These are phyloP conservation scores for Oncorhynchus nerka DNA, from an alignment of 2,113 vertebrate species.

Conservation along the genomic window DNA sequence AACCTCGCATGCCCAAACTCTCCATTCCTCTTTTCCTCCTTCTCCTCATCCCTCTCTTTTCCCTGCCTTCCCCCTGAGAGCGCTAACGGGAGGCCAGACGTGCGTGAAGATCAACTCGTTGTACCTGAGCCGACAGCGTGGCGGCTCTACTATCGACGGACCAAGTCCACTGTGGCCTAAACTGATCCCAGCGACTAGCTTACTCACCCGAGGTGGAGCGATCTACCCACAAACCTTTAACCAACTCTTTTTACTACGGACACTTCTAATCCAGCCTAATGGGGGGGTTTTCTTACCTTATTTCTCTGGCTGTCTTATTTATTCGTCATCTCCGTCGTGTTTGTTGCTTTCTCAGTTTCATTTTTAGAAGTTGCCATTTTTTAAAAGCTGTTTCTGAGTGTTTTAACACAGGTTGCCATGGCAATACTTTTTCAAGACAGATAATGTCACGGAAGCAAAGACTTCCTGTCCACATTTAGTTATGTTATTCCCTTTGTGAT, in stretches of 20 bases:
- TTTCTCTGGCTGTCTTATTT: slow-evolving; percentile 59
- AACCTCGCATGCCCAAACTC: slow-evolving; percentile 55
- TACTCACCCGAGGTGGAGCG: slow-evolving; percentile 38
- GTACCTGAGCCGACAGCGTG: slow-evolving; percentile 37
- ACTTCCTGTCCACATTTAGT: slow-evolving; percentile 58
- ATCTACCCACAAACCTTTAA: slow-evolving; percentile 43
- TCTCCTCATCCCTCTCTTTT: slow-evolving; percentile 36
- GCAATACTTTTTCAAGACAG: slow-evolving; percentile 3
- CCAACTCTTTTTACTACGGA: slow-evolving; percentile 59
- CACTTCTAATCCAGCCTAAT: slow-evolving; percentile 85
- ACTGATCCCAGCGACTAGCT: slow-evolving; percentile 31
- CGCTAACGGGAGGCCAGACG: neutral
- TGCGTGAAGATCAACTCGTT: slow-evolving; percentile 18
- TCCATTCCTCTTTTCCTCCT: slow-evolving; percentile 54
- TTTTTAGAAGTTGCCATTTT: slow-evolving; percentile 57
- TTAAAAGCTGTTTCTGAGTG: slow-evolving; percentile 28
- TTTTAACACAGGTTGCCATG: slow-evolving; percentile 52
- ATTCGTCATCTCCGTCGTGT: slow-evolving; percentile 49
- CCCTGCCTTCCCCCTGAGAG: slow-evolving; percentile 29
- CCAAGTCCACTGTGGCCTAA: slow-evolving; percentile 77
- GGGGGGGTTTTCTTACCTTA: slow-evolving; percentile 64
- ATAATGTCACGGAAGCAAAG: slow-evolving; percentile 46
- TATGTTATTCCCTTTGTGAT: slow-evolving; percentile 65
- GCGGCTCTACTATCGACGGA: slow-evolving; percentile 70
- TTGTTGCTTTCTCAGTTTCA: slow-evolving; percentile 23